These are phyloP conservation scores for Anniella stebbinsi DNA, from an alignment of 2,797 vertebrate species.

Conservation along the genomic window DNA sequence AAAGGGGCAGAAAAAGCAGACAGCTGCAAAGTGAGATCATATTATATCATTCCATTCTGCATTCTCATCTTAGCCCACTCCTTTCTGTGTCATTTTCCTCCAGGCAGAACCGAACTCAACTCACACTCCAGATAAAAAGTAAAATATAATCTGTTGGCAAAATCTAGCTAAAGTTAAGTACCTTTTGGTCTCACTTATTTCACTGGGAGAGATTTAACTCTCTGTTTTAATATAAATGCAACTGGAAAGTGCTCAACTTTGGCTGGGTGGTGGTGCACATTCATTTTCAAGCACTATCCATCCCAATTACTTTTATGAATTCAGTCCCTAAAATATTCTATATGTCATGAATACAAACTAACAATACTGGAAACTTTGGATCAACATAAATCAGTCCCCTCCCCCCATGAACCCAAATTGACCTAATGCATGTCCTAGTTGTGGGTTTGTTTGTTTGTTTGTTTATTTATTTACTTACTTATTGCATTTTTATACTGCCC, in stretches of 20 bases:
- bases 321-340: background rate
- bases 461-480: too few species aligned
- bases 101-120: constrained; percentile 13
- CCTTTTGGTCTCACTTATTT: background rate
- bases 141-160: background rate
- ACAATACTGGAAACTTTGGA: background rate
- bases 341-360: background rate
- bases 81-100: constrained; percentile 54
- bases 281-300: background rate
- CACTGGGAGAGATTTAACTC: background rate
- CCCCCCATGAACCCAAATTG: background rate
- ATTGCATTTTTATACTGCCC: too few species aligned
- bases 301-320: background rate
- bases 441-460: too few species aligned
- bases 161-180: background rate
- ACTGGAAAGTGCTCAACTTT: background rate
- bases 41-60: constrained; percentile 66
- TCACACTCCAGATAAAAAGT: background rate
- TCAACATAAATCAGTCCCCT: background rate
- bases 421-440: background rate
- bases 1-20: constrained; percentile 40
- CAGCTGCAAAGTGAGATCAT: constrained; percentile 73
- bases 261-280: too few species aligned
- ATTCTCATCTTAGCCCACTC: constrained; percentile 57
- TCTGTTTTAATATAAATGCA: background rate